Conservation (phyloP, 2,113 vertebrate species). For the Jaculus jaculus region DNA sequence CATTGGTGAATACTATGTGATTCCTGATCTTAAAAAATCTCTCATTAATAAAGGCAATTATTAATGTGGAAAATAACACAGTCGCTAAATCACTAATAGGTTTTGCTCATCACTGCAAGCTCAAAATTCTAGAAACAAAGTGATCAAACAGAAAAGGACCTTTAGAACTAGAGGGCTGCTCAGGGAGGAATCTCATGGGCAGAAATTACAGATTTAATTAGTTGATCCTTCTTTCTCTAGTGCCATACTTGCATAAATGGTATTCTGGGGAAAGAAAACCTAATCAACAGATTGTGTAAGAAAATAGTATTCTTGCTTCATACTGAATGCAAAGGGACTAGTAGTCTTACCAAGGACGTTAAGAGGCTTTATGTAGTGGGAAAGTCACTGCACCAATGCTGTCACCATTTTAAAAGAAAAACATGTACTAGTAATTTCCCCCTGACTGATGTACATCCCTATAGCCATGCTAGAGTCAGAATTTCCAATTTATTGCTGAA, state of each 20-base stretch:
- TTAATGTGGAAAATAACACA: conserved; percentile 21
- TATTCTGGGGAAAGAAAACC: neutral
- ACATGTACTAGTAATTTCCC: neutral
- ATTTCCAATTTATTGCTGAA: neutral
- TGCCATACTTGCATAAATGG: neutral
- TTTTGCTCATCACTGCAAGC: conserved; percentile 11
- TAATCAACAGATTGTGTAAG: conserved; percentile 3
- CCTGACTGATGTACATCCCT: neutral
- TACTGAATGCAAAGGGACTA: neutral
- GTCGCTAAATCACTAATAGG: conserved; percentile 30
- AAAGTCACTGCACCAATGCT: neutral
- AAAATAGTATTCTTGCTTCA: neutral
- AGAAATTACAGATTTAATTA: conserved; percentile 10
- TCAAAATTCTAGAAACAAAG: conserved; percentile 55
- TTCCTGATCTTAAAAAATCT: conserved; percentile 46
- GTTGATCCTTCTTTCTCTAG: conserved; percentile 42
- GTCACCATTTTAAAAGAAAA: conserved; percentile 18
- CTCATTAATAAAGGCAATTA: conserved; percentile 49
- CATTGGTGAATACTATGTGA: conserved; percentile 27
- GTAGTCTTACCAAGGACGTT: neutral
- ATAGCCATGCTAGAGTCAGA: neutral
- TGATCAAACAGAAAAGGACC: conserved; percentile 39
- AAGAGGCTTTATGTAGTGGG: conserved; percentile 1
- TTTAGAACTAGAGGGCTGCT: neutral
- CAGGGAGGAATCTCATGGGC: neutral